These are phyloP conservation scores for Venustoraphidia nigricollis DNA, from an alignment of 2,888 invertebrate genomes.

Conservation along the genomic window DNA sequence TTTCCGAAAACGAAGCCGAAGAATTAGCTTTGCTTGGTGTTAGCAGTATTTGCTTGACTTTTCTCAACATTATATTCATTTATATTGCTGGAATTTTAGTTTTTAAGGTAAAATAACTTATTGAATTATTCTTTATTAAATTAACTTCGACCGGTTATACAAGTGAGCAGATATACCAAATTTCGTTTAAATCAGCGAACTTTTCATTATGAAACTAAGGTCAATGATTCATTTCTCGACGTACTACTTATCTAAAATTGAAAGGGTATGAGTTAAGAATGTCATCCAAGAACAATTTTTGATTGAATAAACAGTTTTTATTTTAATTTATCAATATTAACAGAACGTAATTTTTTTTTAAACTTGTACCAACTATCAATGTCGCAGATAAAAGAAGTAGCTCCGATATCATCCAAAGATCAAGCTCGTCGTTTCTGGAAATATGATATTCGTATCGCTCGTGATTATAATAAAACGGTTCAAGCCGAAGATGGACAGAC, in stretches of 20 bases:
- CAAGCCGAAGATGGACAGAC: constrained; percentile 20
- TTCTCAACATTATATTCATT: constrained; percentile 60
- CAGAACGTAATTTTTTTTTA: neutral
- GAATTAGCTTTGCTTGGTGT: constrained; percentile 49
- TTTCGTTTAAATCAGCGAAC: constrained; percentile 2
- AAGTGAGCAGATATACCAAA: neutral
- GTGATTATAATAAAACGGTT: constrained; percentile 36
- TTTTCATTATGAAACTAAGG: neutral
- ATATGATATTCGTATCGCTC: constrained; percentile 42
- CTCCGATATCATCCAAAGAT: constrained; percentile 33
- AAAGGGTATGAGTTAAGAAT: too few species aligned
- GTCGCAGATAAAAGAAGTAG: constrained; percentile 41
- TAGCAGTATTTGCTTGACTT: constrained; percentile 53
- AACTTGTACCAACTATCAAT: neutral
- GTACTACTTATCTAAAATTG: too few species aligned
- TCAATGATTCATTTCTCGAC: too few species aligned
- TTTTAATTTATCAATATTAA: too few species aligned
- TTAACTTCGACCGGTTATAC: neutral
- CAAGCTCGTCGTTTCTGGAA: constrained; percentile 39
- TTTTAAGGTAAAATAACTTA: constrained; percentile 36
- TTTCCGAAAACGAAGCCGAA: constrained; percentile 39
- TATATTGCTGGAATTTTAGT: constrained; percentile 53
- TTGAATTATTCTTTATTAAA: too few species aligned
- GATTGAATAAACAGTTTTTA: too few species aligned
- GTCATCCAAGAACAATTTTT: too few species aligned